A percentile compares a stretch with the other conserved stretches of the same genome.
Evolutionary conservation across 2,113 vertebrate genomes (phyloP).

Genomic region (Amphiprion percula): DNA sequence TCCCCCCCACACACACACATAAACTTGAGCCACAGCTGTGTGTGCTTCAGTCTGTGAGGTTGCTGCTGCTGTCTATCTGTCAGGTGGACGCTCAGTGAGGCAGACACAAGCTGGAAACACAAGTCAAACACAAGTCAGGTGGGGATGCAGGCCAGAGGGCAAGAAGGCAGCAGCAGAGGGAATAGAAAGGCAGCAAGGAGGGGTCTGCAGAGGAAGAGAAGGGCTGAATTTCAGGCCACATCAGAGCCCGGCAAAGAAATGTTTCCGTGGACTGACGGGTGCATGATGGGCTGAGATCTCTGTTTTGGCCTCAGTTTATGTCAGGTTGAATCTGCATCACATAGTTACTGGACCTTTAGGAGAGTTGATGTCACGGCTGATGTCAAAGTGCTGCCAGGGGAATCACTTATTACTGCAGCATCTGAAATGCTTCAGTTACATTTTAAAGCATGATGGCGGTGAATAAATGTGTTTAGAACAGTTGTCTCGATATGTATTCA

Average conservation of each 20-base stretch:
- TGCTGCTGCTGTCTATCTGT: constrained; percentile 30
- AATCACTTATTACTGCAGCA: neutral
- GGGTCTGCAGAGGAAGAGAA: neutral
- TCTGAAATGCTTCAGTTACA: neutral
- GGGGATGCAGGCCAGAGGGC: constrained; percentile 15
- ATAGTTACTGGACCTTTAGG: constrained; percentile 10
- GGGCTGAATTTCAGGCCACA: constrained; percentile 2
- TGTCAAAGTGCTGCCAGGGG: neutral
- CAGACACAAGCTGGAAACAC: constrained; percentile 33
- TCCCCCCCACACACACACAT: neutral
- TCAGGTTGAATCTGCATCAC: neutral
- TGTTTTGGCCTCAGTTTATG: constrained; percentile 1
- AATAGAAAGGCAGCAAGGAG: neutral
- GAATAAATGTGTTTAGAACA: neutral
- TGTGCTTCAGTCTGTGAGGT: constrained; percentile 36
- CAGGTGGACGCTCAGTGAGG: constrained; percentile 53
- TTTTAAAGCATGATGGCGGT: too few relatives aligned
- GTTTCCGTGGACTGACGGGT: neutral
- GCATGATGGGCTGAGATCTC: neutral
- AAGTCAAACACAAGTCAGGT: constrained; percentile 35
- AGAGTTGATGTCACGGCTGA: constrained; percentile 11
- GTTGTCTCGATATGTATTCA: too few relatives aligned
- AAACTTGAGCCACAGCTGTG: constrained; percentile 5
- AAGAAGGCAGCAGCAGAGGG: constrained; percentile 5
- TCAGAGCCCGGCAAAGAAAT: neutral